phyloP scores from a whole-genome alignment of 1,140 invertebrate genomes.

The Idris sp. region DNA sequence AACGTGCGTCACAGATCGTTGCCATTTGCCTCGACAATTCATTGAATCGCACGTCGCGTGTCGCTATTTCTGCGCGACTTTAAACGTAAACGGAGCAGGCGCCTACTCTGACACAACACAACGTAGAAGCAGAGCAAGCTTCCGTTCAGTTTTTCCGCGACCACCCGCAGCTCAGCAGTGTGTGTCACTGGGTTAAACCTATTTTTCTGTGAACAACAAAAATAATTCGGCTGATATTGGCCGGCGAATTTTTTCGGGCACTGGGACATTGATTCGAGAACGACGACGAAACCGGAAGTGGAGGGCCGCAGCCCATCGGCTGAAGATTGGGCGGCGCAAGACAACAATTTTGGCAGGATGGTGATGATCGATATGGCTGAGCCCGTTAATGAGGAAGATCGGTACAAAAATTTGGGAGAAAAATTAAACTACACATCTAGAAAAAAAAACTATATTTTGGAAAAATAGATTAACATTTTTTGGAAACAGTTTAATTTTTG shows the following conservation, averaged over 20 bases:
- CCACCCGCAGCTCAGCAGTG: conserved; percentile 12
- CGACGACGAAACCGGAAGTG: conserved; percentile 22
- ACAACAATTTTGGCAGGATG: conserved; percentile 63
- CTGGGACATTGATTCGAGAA: background rate
- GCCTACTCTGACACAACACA: background rate
- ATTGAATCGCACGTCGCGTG: conserved; percentile 16
- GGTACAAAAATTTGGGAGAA: no score
- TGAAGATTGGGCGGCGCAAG: conserved; percentile 8
- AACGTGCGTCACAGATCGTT: conserved; percentile 22
- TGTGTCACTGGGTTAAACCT: no score
- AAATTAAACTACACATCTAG: no score
- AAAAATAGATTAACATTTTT: no score
- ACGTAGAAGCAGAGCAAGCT: conserved; percentile 3
- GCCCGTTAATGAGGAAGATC: conserved; percentile 73
- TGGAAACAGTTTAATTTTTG: no score
- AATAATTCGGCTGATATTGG: no score
- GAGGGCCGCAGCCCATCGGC: conserved; percentile 29
- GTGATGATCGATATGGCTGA: conserved; percentile 78
- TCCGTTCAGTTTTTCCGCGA: conserved; percentile 39
- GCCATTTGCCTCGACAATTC: background rate
- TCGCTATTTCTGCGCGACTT: conserved; percentile 9
- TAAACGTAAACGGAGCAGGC: conserved; percentile 22
- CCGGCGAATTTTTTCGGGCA: background rate
- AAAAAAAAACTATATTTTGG: no score
- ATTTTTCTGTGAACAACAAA: background rate